Evolutionary conservation across 1,140 invertebrate species (phyloP), one percentile per base, ranked within the genome.

Genomic region (Lucilia cuprina): DNA sequence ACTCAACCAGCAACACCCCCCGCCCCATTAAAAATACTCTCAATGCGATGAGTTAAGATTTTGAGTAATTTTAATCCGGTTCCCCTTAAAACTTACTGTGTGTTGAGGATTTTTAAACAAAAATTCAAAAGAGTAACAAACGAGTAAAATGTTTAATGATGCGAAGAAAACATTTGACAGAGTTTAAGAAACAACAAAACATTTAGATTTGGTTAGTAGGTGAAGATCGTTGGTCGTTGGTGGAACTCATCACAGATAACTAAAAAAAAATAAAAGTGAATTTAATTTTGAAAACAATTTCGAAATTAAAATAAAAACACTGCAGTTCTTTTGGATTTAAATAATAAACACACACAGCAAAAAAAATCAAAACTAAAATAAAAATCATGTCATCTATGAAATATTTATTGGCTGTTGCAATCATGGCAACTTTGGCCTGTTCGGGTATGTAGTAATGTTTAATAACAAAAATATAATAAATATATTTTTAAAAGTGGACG

Each of bases 341-440:
- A 70, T 2, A 70, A 17, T 14, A 17, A n/a, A n/a, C 41, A 41
- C 41, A 41, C 41, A 41, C 41, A 41, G 7, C 55, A 60, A 60
- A 7, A 21, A 70, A 25, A 50, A 25, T 25, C 2, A 47, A 80
- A 80, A 80, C 12, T 19, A 49, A 50, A 80, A 70, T 49, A 74
- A 65, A 88, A 87, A 90, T 90, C 89, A 86, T 88, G 78, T 87
- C 87, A 49, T 86, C 85, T 86, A 85, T 86, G 21, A 88, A 88
- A 75, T 84, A 86, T 84, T 50, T 88, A 25, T 74, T 90, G 85
- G 86, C 86, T 80, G 49, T 90, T 41, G 83, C 86, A 83, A 84
- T 90, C 17, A 83, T 90, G 84, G 89, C 89, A 82, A 85, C 85
- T 5, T 60, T 88, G 13, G 89, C 87, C 74, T 84, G 85, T 86